Conservation (phyloP, 2,113 vertebrate species). For the Nothocercus nigrocapillus region DNA sequence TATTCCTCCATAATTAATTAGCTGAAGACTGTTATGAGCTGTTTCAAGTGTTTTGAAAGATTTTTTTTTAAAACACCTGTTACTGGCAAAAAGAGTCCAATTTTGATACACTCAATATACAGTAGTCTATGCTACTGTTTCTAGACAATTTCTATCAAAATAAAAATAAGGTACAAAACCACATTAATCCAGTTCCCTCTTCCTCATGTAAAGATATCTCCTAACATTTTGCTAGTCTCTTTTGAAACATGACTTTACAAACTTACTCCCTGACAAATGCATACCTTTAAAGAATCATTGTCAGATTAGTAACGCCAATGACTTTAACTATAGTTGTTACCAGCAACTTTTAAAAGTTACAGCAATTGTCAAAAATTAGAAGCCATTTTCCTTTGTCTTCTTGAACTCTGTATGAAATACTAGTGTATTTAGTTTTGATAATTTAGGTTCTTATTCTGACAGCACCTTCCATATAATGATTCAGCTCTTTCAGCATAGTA, state of each 20-base stretch:
- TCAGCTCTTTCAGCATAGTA: background rate
- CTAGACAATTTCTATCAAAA: background rate
- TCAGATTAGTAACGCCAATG: background rate
- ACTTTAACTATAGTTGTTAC: background rate
- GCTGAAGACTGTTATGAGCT: background rate
- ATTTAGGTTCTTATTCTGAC: conserved; percentile 20
- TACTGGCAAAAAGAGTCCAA: background rate
- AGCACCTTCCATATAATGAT: background rate
- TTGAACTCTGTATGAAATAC: background rate
- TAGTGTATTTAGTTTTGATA: background rate
- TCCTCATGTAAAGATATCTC: background rate
- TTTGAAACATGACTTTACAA: background rate
- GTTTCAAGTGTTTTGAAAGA: background rate
- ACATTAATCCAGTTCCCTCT: background rate
- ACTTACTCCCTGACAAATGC: background rate
- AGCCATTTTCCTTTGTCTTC: background rate
- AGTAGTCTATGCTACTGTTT: background rate
- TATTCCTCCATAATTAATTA: background rate
- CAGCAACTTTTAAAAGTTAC: conserved; percentile 2
- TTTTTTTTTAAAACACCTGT: conserved; percentile 8
- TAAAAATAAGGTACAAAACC: background rate
- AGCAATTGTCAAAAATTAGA: background rate
- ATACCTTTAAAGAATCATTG: background rate
- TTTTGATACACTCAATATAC: background rate
- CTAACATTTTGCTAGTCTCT: background rate